A percentile compares a stretch with the other conserved stretches of the same genome.
Evolutionary conservation across 2,888 invertebrate genomes (phyloP).

Genomic region (Ornithoptera priamus): DNA sequence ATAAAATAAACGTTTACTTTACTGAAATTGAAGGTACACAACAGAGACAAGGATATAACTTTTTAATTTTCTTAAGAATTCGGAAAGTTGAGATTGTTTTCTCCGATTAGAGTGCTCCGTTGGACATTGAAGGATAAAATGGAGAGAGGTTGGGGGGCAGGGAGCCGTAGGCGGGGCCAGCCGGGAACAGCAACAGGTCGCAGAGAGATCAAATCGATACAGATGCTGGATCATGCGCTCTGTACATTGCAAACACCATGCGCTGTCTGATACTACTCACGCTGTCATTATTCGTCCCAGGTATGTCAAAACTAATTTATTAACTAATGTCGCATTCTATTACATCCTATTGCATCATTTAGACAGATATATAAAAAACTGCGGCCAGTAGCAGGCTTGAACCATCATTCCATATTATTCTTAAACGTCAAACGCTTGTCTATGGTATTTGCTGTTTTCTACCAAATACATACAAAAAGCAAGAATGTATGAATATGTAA

Average conservation of each 20-base stretch:
- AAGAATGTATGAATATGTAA: neutral
- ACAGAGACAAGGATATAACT: slow-evolving; percentile 43
- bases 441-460: slow-evolving; percentile 36
- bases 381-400: slow-evolving; percentile 7
- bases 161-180: slow-evolving; percentile 47
- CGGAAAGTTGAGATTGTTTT: slow-evolving; percentile 73
- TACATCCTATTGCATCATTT: slow-evolving; percentile 13
- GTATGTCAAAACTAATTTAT: slow-evolving; percentile 57
- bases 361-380: neutral
- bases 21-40: slow-evolving; percentile 27
- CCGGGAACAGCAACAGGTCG: slow-evolving; percentile 70
- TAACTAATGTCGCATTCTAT: slow-evolving; percentile 1
- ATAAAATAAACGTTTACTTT: slow-evolving; percentile 6
- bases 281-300: slow-evolving; percentile 62
- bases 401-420: slow-evolving; percentile 24
- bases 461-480: slow-evolving; percentile 1
- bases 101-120: slow-evolving; percentile 59
- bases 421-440: slow-evolving; percentile 47
- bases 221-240: slow-evolving; percentile 72
- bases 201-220: slow-evolving; percentile 62
- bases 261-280: slow-evolving; percentile 65
- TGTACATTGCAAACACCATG: slow-evolving; percentile 60
- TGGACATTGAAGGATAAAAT: slow-evolving; percentile 41
- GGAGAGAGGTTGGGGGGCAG: slow-evolving; percentile 34
- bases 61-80: slow-evolving; percentile 71